Base-by-base conservation (phyloP, 2,888 invertebrate genomes). In the Tipula lateralis region DNA sequence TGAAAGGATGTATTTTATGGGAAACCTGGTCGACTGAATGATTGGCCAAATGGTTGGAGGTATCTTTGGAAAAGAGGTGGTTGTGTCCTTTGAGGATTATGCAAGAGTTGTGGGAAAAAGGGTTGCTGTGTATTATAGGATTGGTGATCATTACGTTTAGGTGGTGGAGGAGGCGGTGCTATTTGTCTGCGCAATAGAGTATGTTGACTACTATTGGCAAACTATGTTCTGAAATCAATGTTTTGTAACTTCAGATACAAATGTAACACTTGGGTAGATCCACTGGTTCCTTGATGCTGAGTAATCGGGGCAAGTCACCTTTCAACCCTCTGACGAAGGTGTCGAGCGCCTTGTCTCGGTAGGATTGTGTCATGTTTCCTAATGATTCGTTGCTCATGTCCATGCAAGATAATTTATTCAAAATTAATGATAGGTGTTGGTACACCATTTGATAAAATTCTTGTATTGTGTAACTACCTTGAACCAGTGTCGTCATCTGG, bases 281-380 rank as follows among this genome's bases (percentile, higher is more conserved):
- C 6, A 24, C 32, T 29, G 84, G 85, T 36, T 85, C 85, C 0
- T 34, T 85, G 29, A 87, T 86, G 2, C 66, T 66, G 6, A 9
- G 24, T 0, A 44, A 7, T 19, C 7, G 24, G 0, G 66, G 24
- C 1, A 86, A 39, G 80, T 86, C 85, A n/a, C 85, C 81, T 29
- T 84, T 85, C 32, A 85, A 29, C n/a, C 85, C 85, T 16, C 85
- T 84, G 13, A 85, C 84, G 32, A 85, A 86, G 9, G 85, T 85
- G 50, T 85, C 85, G 0, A 86, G 36, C 4, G 85, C 85, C 7
- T 84, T 85, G 0, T 84, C 83, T 5, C 85, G 29, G 36, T 83
- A 86, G 1, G 83, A 30, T 80, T 83, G 84, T 24, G 84, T 84
- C 3, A 85, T 83, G 5, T 84, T n/a, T 0, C 19, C 29, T 0